Evolutionary conservation across 2,113 vertebrate genomes (phyloP).

Genomic region (Campylorhamphus procurvoides): DNA sequence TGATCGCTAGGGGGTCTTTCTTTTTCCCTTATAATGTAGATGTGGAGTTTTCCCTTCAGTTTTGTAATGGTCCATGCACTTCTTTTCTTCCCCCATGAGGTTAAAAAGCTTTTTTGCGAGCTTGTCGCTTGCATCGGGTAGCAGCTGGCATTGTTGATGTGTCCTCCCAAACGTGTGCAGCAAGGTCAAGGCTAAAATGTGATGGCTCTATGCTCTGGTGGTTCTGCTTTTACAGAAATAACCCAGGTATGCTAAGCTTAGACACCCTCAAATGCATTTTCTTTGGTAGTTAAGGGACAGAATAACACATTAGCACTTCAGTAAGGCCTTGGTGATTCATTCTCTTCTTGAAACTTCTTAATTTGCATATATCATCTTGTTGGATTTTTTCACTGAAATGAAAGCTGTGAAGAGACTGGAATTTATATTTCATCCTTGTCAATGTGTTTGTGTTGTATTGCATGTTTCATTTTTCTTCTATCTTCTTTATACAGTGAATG

Average conservation of each 20-base stretch:
- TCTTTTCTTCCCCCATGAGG: not conserved
- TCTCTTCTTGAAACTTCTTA: not conserved
- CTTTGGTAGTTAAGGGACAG: not conserved
- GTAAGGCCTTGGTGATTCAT: not conserved
- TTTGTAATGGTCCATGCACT: not conserved
- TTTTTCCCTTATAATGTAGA: not conserved
- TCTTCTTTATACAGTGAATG: not conserved
- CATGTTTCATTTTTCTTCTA: not conserved
- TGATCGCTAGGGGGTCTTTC: not conserved
- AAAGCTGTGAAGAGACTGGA: not conserved
- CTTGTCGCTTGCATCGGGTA: constrained; percentile 3
- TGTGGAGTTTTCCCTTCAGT: not conserved
- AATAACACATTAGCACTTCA: not conserved
- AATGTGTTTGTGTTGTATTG: not conserved
- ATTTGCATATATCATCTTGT: not conserved
- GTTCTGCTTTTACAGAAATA: constrained; percentile 8
- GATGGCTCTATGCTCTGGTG: not conserved
- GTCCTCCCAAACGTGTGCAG: not conserved
- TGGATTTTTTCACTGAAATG: not conserved
- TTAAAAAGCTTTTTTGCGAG: constrained; percentile 29
- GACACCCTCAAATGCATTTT: not conserved
- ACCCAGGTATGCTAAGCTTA: not conserved
- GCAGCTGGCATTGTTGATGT: not conserved
- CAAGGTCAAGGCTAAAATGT: not conserved
- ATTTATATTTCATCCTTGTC: constrained; percentile 4